Percentiles rank a stretch among this genome's conserved stretches.
Evolutionary conservation across 2,113 vertebrate species (phyloP).

Genomic region (Rhodinocichla rosea): DNA sequence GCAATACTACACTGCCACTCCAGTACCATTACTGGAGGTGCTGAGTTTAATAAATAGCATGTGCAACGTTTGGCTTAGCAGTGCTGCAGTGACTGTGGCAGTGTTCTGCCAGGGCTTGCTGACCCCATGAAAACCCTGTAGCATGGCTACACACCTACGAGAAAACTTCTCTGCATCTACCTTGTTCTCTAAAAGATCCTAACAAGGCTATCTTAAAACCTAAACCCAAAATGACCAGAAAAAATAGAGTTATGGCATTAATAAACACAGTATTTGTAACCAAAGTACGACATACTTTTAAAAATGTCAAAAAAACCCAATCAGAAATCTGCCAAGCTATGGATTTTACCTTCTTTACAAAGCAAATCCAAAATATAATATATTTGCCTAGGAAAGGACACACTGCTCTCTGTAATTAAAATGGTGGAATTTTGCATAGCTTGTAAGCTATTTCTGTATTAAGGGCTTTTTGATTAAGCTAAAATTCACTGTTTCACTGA

Average conservation of each 20-base stretch:
- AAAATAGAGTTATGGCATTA: neutral
- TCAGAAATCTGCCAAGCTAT: neutral
- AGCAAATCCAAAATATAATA: neutral
- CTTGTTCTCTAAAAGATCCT: neutral
- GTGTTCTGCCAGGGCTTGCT: neutral
- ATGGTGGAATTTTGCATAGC: neutral
- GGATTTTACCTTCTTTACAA: neutral
- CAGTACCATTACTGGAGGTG: neutral
- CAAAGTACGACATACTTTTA: neutral
- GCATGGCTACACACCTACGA: neutral
- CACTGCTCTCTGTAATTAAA: neutral
- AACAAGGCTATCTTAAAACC: neutral
- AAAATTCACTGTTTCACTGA: neutral
- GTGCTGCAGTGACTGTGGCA: neutral
- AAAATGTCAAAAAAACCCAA: neutral
- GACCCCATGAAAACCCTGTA: neutral
- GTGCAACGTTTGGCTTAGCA: neutral
- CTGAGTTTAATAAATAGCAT: neutral
- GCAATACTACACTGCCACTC: neutral
- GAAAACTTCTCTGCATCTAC: neutral
- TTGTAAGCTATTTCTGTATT: neutral
- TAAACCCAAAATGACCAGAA: neutral
- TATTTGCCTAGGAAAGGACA: neutral
- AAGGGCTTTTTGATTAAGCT: neutral
- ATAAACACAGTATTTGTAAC: neutral